Base-by-base conservation (phyloP, 2,113 vertebrate genomes). In the Azemiops feae region DNA sequence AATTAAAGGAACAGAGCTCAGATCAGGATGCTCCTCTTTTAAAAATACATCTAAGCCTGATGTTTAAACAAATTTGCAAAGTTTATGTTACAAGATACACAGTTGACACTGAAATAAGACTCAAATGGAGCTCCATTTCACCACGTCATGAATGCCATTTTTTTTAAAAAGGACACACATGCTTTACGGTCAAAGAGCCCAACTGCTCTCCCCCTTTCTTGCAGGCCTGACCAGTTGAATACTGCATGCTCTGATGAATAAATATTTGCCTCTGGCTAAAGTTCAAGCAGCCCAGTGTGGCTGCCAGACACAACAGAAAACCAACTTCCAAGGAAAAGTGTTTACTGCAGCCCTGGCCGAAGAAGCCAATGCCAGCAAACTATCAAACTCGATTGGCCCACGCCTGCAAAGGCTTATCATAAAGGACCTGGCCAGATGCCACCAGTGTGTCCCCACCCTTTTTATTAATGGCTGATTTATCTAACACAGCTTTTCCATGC, bases 231-330 rank as follows among this genome's bases (percentile, higher is more conserved):
- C 97, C 97, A 97, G 96, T 96, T 96, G 97, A 98, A 97, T 96
- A 95, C 97, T 96, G 97, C 97, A 97, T 97, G 97, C 97, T 97
- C 97, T 96, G 97, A 98, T 98, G 97, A 97, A 98, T 98, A 98
- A 98, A 98, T 98, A 98, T 98, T 98, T 98, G 98, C 97, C 98
- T 98, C 97, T 98, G 98, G 98, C 98, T 97, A 98, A 98, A 98
- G 98, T 98, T 98, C 98, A 98, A 98, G 97, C 97, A 95, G 97
- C 96, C 96, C 96, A 96, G 96, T 96, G 97, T 94, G 96, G 97
- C 97, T 98, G 98, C 98, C 98, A 98, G 98, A 98, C 98, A 98
- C 97, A 98, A 98, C 97, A 98, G 97, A 97, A 97, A 97, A 97
- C 97, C 97, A 98, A 96, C 97, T 97, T 97, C 97, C 97, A 97